Conservation (phyloP, 1,140 invertebrate species). For the Plutomurus gul region DNA sequence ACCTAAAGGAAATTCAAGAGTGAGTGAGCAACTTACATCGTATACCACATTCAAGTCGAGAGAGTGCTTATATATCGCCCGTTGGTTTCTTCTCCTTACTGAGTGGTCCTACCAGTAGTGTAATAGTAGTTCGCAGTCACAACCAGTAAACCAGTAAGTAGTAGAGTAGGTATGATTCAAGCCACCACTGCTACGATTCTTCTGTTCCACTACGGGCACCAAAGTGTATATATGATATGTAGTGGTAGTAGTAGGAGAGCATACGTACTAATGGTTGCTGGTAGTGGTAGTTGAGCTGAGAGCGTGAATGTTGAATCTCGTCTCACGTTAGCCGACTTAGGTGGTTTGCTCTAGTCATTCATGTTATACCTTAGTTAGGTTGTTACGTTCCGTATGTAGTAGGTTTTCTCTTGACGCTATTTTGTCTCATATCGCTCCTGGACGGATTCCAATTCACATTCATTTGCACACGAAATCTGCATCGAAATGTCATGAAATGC, state of each 20-base stretch:
- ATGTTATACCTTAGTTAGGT: slow-evolving; percentile 20
- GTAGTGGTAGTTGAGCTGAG: not conserved
- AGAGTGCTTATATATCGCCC: no score
- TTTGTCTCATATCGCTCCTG: slow-evolving; percentile 40
- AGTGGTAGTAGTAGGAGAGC: no score
- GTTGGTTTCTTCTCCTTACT: no score
- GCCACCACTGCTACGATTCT: no score
- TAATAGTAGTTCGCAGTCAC: no score
- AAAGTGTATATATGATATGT: no score
- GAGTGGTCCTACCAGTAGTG: no score
- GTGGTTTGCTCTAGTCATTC: not conserved
- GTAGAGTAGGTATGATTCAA: no score
- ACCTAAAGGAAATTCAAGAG: slow-evolving; percentile 26
- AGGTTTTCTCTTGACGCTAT: slow-evolving; percentile 36
- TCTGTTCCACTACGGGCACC: no score
- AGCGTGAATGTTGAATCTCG: not conserved
- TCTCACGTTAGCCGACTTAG: not conserved
- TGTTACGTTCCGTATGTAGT: not conserved
- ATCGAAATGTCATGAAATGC: slow-evolving; percentile 51
- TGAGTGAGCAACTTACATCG: slow-evolving; percentile 1
- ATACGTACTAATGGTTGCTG: no score
- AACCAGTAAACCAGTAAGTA: no score
- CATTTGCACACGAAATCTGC: slow-evolving; percentile 51
- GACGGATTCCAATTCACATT: slow-evolving; percentile 47
- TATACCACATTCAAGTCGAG: slow-evolving; percentile 1